These are phyloP conservation scores for Aphaenogaster floridana DNA, from an alignment of 1,140 invertebrate species.

Conservation along the genomic window DNA sequence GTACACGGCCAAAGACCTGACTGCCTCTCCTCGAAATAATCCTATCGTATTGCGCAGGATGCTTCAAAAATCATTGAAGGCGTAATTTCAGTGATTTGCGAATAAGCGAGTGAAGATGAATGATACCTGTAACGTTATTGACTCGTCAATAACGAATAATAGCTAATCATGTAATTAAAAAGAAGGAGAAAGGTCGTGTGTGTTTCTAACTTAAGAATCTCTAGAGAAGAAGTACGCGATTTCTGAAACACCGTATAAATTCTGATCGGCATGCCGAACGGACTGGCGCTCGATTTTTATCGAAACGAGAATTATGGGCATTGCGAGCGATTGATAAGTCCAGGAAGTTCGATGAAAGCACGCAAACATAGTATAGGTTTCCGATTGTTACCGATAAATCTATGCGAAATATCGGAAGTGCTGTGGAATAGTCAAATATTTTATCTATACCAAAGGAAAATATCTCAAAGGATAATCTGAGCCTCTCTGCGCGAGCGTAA, in stretches of 20 bases:
- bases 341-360: not conserved
- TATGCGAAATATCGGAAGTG: constrained; percentile 32
- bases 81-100: not conserved
- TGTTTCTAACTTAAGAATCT: not conserved
- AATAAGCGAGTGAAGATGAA: not conserved
- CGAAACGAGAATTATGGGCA: constrained; percentile 15
- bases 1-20: not conserved
- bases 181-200: not conserved
- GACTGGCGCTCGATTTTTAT: constrained; percentile 13
- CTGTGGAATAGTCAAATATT: constrained; percentile 41
- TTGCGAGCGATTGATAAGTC: constrained; percentile 34
- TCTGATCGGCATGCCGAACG: constrained; percentile 3
- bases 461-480: constrained; percentile 18
- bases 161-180: not conserved
- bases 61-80: constrained; percentile 8
- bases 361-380: constrained; percentile 41
- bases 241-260: constrained; percentile 32
- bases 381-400: constrained; percentile 36
- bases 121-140: not conserved
- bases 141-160: not conserved
- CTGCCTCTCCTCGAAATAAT: not conserved
- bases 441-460: constrained; percentile 31
- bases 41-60: not conserved
- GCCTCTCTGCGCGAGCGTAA: not conserved
- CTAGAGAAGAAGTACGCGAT: not conserved